These are phyloP conservation scores for Halcyon chelicuti DNA, from an alignment of 2,797 vertebrate species.

Conservation along the genomic window DNA sequence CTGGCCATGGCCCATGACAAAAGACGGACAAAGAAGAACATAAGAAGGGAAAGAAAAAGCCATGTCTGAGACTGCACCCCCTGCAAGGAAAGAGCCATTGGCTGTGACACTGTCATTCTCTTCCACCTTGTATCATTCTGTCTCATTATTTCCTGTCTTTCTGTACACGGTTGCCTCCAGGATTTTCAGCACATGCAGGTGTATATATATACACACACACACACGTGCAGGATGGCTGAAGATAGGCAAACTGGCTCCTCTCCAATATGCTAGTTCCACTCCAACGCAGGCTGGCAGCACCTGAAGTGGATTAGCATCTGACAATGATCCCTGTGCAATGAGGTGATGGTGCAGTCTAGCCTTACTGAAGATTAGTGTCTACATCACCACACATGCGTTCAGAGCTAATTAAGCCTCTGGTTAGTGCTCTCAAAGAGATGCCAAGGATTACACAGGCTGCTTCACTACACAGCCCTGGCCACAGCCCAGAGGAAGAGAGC, in stretches of 20 bases:
- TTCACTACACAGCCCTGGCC: neutral
- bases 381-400: neutral
- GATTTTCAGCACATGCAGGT: neutral
- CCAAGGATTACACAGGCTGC: neutral
- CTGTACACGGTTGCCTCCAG: neutral
- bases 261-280: neutral
- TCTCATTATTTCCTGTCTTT: neutral
- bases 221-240: neutral
- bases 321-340: neutral
- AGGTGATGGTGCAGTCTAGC: neutral
- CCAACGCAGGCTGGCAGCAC: neutral
- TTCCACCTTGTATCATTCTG: neutral
- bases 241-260: neutral
- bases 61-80: neutral
- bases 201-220: neutral
- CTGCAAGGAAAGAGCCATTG: neutral
- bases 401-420: neutral
- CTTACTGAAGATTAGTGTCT: neutral
- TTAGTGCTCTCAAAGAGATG: neutral
- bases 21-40: constrained; percentile 55
- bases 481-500: neutral
- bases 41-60: constrained; percentile 21
- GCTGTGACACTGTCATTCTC: neutral
- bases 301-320: neutral
- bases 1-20: constrained; percentile 46